Evolutionary conservation across 2,113 vertebrate genomes (phyloP).

Genomic region (Rana temporaria): DNA sequence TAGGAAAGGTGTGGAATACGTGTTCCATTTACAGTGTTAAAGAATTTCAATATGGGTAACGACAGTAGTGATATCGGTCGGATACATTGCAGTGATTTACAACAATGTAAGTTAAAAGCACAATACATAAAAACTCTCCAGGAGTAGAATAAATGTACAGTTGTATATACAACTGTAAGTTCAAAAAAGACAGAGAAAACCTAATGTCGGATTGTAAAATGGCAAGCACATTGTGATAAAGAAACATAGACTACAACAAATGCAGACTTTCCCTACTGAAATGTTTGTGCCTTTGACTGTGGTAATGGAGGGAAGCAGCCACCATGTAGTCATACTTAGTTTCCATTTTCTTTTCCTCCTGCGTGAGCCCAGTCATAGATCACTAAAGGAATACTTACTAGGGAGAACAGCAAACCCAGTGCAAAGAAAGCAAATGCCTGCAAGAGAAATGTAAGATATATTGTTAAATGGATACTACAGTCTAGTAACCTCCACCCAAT

Average conservation of each 20-base stretch:
- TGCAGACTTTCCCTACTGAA: not conserved
- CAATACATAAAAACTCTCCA: too few species aligned
- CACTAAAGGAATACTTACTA: conserved; percentile 80
- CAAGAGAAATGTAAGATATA: conserved; percentile 50
- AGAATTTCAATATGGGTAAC: too few species aligned
- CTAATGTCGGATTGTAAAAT: not conserved
- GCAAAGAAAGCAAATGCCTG: conserved; percentile 76
- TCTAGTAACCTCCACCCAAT: too few species aligned
- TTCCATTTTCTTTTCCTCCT: conserved; percentile 51
- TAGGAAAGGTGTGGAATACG: too few species aligned
- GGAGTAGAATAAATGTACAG: not conserved
- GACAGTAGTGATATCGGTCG: too few species aligned
- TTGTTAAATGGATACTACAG: not conserved
- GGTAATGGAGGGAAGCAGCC: conserved; percentile 60
- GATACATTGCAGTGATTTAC: too few species aligned
- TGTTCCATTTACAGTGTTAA: too few species aligned
- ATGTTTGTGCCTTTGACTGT: conserved; percentile 49
- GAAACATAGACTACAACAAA: too few species aligned
- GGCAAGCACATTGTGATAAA: too few species aligned
- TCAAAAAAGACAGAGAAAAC: not conserved
- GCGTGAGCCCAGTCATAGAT: conserved; percentile 80
- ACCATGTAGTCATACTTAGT: conserved; percentile 61
- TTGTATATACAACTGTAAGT: not conserved
- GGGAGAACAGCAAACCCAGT: conserved; percentile 75
- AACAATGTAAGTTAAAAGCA: too few species aligned